Conservation (phyloP, 1,140 invertebrate species). For the Procambarus virginalis region DNA sequence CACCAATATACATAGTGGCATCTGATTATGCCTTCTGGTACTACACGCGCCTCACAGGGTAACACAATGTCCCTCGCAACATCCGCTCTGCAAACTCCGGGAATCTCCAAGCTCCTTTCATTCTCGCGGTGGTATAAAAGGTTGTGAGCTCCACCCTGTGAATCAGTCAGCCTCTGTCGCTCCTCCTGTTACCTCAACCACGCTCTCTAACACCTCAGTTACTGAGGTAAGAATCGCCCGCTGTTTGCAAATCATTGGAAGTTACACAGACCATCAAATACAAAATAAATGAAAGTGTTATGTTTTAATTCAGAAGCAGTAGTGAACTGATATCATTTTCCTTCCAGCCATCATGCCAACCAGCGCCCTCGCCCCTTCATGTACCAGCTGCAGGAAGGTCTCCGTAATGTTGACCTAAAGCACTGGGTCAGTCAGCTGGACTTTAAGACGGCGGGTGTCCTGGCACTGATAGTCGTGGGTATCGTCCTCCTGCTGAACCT, state of each 20-base stretch:
- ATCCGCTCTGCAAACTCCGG: background rate
- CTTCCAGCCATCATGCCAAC: background rate
- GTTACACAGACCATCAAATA: background rate
- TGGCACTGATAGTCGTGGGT: conserved; percentile 14
- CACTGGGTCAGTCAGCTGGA: conserved; percentile 27
- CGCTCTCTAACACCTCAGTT: background rate
- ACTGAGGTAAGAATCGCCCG: background rate
- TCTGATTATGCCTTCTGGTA: background rate
- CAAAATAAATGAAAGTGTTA: background rate
- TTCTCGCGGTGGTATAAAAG: background rate
- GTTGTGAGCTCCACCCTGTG: background rate
- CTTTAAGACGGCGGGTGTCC: conserved; percentile 15
- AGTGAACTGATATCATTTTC: background rate
- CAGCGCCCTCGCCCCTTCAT: conserved; percentile 10
- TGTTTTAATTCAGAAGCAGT: background rate
- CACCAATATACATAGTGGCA: background rate
- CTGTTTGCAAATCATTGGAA: background rate
- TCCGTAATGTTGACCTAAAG: conserved; percentile 13
- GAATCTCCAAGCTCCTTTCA: background rate
- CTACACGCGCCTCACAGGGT: background rate
- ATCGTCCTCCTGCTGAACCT: conserved; percentile 22
- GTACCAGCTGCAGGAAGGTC: conserved; percentile 28
- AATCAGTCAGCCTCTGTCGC: background rate
- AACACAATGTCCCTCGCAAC: background rate
- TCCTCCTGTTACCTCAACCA: background rate